These are phyloP conservation scores for Phalanger gymnotis DNA, from an alignment of 2,797 vertebrate species.

Conservation along the genomic window DNA sequence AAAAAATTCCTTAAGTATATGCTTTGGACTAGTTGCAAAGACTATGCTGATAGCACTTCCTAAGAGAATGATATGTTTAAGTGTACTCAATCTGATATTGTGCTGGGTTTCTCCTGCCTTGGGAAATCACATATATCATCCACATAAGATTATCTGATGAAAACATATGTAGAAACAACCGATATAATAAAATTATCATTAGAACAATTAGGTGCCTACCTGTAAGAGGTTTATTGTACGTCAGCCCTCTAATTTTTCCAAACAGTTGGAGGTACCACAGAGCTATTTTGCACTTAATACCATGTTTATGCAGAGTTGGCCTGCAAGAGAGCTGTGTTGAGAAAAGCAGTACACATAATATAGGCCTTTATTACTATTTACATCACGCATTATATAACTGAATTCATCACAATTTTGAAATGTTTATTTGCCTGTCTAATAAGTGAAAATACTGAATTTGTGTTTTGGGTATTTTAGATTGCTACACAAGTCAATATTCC, in stretches of 20 bases:
- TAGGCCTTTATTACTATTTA: conserved; percentile 28
- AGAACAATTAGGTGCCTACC: conserved; percentile 77
- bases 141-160: conserved; percentile 72
- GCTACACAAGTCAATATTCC: conserved; percentile 81
- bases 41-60: conserved; percentile 85
- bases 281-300: conserved; percentile 58
- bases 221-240: conserved; percentile 66
- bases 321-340: conserved; percentile 57
- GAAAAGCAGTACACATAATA: conserved; percentile 61
- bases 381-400: conserved; percentile 68
- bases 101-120: conserved; percentile 64
- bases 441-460: conserved; percentile 83
- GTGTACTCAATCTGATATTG: conserved; percentile 73
- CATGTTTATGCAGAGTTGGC: conserved; percentile 35
- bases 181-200: conserved; percentile 50
- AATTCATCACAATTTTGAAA: conserved; percentile 80
- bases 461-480: conserved; percentile 82
- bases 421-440: conserved; percentile 77
- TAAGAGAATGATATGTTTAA: conserved; percentile 82
- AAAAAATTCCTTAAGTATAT: conserved; percentile 84
- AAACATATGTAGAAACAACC: conserved; percentile 72
- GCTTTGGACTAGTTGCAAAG: conserved; percentile 86
- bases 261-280: conserved; percentile 64
- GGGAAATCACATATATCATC: conserved; percentile 79
- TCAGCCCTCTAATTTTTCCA: conserved; percentile 55